Evolutionary conservation across 2,888 invertebrate genomes (phyloP).

Genomic region (Diarsia dahlii): DNA sequence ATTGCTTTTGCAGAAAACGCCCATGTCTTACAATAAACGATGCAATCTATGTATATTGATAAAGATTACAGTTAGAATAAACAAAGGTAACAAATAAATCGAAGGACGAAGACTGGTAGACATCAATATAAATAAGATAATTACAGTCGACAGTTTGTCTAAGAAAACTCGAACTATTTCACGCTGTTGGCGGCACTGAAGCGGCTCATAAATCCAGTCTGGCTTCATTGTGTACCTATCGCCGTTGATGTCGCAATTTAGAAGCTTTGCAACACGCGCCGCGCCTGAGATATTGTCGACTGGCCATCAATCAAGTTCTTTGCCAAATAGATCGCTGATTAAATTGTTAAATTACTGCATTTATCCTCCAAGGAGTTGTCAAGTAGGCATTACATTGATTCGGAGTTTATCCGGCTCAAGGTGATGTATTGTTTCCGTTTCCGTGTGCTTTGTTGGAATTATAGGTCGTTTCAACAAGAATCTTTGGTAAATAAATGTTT

Average conservation of each 20-base stretch:
- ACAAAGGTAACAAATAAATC: conserved; percentile 16
- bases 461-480: not conserved
- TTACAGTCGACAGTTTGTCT: conserved; percentile 66
- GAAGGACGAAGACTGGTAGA: conserved; percentile 31
- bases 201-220: conserved; percentile 78
- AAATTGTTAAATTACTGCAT: conserved; percentile 82
- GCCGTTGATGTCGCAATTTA: conserved; percentile 81
- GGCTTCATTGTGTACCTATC: conserved; percentile 82
- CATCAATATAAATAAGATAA: conserved; percentile 64
- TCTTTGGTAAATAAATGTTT: not conserved
- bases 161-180: conserved; percentile 68
- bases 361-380: conserved; percentile 59
- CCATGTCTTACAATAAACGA: not conserved
- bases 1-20: not conserved
- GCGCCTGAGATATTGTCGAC: conserved; percentile 81
- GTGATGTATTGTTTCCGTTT: conserved; percentile 45
- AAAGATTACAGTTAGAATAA: conserved; percentile 10
- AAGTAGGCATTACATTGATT: conserved; percentile 56
- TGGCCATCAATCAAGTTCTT: conserved; percentile 84
- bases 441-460: conserved; percentile 17
- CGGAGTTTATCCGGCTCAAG: conserved; percentile 52
- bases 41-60: conserved; percentile 1
- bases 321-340: conserved; percentile 83
- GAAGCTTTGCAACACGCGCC: conserved; percentile 73
- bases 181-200: conserved; percentile 62